Base-by-base conservation (phyloP, 1,140 invertebrate genomes). In the Lamellibrachia luymesi region DNA sequence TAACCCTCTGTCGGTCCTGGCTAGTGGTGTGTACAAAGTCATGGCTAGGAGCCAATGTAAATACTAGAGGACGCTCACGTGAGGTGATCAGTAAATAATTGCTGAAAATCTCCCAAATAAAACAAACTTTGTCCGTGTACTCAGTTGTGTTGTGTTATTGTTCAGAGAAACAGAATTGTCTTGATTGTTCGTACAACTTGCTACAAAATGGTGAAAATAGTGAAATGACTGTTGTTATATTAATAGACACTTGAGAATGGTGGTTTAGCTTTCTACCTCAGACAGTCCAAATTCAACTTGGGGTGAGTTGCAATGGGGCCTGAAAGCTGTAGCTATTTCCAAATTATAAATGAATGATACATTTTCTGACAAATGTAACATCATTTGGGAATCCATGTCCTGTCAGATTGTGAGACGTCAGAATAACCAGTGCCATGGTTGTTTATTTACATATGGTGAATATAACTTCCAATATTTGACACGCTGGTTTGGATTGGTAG, bases 21-120 rank as follows among this genome's bases (percentile, higher is more conserved):
- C 64, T 80, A 80, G 64, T 80, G 64, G 64, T 80, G 64, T 80
- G 64, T 80, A 80, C 64, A 80, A 80, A 80, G 64, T 80, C 64
- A 80, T 80, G 64, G 64, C 64, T 80, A 80, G 64, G 64, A 80
- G 64, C 64, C 64, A 80, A 80, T 80, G 64, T 80, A 80, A 80
- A 80, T 80, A 80, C 64, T 80, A 80, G 64, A 80, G 64, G 64
- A 80, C 64, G 64, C 64, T 80, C 64, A 80, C 64, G 64, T 80
- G 64, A 80, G 64, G 64, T 80, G 64, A 80, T 80, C 64, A 80
- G 64, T 80, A 80, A 80, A 80, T 80, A 80, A 80, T 80, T 80
- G 64, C 64, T 80, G 64, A 80, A 80, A 80, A 80, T 80, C 64
- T 80, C 64, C 64, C 64, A 80, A 80, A 80, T 80, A 80, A 80